These are phyloP conservation scores for Numenius arquata DNA, from an alignment of 2,113 vertebrate species.

Conservation along the genomic window DNA sequence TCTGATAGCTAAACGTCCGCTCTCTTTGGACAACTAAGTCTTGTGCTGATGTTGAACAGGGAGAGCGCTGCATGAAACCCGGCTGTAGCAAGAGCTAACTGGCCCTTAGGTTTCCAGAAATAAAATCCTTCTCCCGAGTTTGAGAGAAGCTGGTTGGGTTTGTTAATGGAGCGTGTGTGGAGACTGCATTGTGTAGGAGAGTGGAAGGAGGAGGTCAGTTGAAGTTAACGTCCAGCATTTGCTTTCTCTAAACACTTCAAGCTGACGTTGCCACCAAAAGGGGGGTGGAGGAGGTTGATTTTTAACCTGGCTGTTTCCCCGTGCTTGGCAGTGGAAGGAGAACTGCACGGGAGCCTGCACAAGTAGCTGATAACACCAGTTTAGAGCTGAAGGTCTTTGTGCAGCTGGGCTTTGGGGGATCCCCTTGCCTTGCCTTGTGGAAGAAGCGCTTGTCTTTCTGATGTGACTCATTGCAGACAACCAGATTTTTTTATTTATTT, in stretches of 20 bases:
- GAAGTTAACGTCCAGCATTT: not conserved
- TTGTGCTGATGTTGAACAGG: not conserved
- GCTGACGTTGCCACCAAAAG: not conserved
- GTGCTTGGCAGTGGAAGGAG: slow-evolving; percentile 25
- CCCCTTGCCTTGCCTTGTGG: not conserved
- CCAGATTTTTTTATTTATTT: not conserved
- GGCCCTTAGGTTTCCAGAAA: not conserved
- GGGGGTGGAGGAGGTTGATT: slow-evolving; percentile 51
- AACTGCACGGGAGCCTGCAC: not conserved
- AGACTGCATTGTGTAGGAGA: not conserved
- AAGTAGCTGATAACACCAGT: not conserved
- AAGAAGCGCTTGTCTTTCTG: not conserved
- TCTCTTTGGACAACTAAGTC: not conserved
- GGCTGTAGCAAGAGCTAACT: not conserved
- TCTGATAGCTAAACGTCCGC: not conserved
- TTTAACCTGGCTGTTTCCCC: slow-evolving; percentile 36
- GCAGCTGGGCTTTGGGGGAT: slow-evolving; percentile 14
- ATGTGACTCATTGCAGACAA: not conserved
- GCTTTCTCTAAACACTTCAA: not conserved
- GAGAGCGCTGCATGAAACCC: not conserved
- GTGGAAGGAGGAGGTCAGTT: not conserved
- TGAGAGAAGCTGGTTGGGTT: not conserved
- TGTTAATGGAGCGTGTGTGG: not conserved
- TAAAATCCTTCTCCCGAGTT: not conserved
- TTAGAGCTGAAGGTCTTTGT: not conserved